These are phyloP conservation scores for Archocentrus centrarchus DNA, from an alignment of 2,113 vertebrate species.

Conservation along the genomic window DNA sequence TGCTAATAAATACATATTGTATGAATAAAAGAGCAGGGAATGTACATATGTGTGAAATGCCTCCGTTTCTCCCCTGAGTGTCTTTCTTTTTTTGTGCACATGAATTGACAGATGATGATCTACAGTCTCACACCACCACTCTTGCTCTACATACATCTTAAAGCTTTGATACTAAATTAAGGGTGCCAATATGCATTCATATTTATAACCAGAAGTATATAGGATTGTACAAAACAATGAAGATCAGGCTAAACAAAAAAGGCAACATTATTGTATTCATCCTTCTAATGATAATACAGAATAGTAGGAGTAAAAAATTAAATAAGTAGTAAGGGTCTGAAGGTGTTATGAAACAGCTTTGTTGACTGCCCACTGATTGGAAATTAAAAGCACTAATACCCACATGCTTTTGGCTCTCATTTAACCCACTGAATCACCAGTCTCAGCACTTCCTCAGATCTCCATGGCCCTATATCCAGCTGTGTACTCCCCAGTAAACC, in stretches of 20 bases:
- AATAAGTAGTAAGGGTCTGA: neutral
- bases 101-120: slow-evolving; percentile 18
- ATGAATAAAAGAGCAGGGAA: slow-evolving; percentile 43
- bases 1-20: slow-evolving; percentile 44
- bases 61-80: neutral
- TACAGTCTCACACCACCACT: slow-evolving; percentile 7
- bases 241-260: neutral
- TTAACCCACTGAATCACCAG: slow-evolving; percentile 31
- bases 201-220: neutral
- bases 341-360: slow-evolving; percentile 11
- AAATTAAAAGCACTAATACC: slow-evolving; percentile 7
- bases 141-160: neutral
- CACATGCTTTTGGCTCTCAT: slow-evolving; percentile 18
- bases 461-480: slow-evolving; percentile 33
- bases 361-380: slow-evolving; percentile 18
- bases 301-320: neutral
- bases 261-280: neutral
- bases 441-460: slow-evolving; percentile 41
- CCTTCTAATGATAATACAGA: neutral
- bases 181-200: neutral
- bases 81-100: neutral
- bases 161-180: neutral
- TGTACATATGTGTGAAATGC: slow-evolving; percentile 18
- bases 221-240: neutral
- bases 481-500: slow-evolving; percentile 46